Base-by-base conservation (phyloP, 2,113 vertebrate species). In the Canis aureus region DNA sequence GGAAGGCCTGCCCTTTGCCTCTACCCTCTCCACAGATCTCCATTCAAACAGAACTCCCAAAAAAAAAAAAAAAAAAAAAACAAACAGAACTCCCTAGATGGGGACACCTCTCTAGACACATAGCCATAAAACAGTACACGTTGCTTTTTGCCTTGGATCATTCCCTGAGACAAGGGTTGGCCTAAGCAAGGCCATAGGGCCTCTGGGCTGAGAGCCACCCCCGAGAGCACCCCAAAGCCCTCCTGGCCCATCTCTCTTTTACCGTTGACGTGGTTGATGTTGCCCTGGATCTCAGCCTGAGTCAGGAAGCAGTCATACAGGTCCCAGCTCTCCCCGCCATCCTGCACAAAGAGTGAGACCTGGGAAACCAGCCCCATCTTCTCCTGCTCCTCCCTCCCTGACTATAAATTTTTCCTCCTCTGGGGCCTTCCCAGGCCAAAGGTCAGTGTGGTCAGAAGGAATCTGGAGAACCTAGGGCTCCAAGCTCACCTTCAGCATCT, bases 241-340 rank as follows among this genome's bases (percentile, higher is more conserved):
- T 13, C 0, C 8, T 1, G 10, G 29, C 32, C 43, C 2, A 6
- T 19, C 23, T 55, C 35, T 22, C 98, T 98, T 98, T 98, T 98
- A 99, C 99, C 97, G 0, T 99, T 99, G 73, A 97, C 98, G 66
- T 97, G 98, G 95, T 99, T 99, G 97, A 99, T 95, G 93, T 98
- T 98, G 60, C 98, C 98, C 76, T 99, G 99, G 96, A 99, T 99
- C 85, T 99, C 99, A 16, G 98, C 98, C 97, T 99, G 99, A 11
- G 99, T 99, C 59, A 99, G 97, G 32, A 97, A 98, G 49, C 82
- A 81, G 60, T 99, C 98, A 0, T 99, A 99, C 91, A 99, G 64
- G 0, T 99, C 99, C 60, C 97, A 97, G 19, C 67, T 98, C 8
- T 98, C 98, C 0, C 93, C 84, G 29, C 94, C 97, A 38, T 92